Percentiles rank a stretch among this genome's conserved stretches.
phyloP scores from a whole-genome alignment of 2,113 vertebrate genomes.

The Panthera leo region DNA sequence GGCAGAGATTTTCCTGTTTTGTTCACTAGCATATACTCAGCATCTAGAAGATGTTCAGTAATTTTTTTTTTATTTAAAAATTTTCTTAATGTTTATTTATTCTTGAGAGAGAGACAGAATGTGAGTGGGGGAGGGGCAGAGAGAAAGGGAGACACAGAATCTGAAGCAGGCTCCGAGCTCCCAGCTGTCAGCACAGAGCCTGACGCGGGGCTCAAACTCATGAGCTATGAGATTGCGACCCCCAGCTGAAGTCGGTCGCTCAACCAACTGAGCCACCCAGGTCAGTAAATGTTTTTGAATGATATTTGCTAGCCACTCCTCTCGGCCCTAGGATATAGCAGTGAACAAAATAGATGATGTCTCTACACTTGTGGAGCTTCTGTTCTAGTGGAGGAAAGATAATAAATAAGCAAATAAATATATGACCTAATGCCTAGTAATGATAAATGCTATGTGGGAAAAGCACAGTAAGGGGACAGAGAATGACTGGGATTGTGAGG shows the following conservation, averaged over 20 bases:
- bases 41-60: neutral
- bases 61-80: neutral
- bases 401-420: neutral
- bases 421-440: neutral
- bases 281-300: neutral
- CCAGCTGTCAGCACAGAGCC: too few species aligned
- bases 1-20: neutral
- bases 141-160: too few species aligned
- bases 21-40: neutral
- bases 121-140: too few species aligned
- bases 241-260: too few species aligned
- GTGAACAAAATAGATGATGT: neutral
- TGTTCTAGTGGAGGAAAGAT: neutral
- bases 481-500: neutral
- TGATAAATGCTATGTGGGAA: neutral
- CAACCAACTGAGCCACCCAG: too few species aligned
- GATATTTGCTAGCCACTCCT: neutral
- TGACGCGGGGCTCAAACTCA: too few species aligned
- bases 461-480: neutral
- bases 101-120: too few species aligned
- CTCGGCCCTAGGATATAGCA: neutral
- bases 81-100: too few species aligned
- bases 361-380: neutral
- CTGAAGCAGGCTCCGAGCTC: too few species aligned
- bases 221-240: too few species aligned